Evolutionary conservation across 2,888 invertebrate species (phyloP), one percentile per base, ranked within the genome.

Genomic region (Dioctria rufipes): DNA sequence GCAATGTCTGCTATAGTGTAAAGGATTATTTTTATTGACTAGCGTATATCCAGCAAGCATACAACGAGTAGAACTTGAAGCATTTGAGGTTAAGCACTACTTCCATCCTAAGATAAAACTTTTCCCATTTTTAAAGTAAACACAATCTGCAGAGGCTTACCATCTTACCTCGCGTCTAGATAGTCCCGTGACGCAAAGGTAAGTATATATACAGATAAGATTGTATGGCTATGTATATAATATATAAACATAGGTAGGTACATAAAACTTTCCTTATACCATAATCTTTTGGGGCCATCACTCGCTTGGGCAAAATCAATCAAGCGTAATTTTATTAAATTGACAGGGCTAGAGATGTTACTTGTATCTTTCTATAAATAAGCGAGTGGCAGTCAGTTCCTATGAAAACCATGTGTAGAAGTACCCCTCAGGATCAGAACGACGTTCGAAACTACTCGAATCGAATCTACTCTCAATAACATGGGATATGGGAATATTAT

Each of bases 21-120:
- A 65, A 40, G 65, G 65, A 65, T 65, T 65, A 65, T 65, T 65
- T 65, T 65, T 65, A 65, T 65, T 65, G 65, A 65, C 65, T 65
- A 65, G 37, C 37, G 65, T 65, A 37, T 40, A 65, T 39, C 65
- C 40, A 40, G 65, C 39, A 40, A 40, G 5, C 6, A 8, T 13
- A 4, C 60, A n/a, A 13, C n/a, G 5, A 9, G 9, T 3, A 58
- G 58, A 58, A 65, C 25, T 11, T n/a, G 25, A 3, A 13, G 6
- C n/a, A 25, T 65, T 40, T 40, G 39, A 65, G 65, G 65, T 65
- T 65, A 65, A 65, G 65, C 40, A 40, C 65, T 65, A 11, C 46
- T 65, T 39, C 8, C 39, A 65, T 39, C 9, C 65, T 65, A 40
- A 37, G 65, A 65, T 65, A 65, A 65, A 65, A 65, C 65, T 65